A percentile compares a stretch with the other conserved stretches of the same genome.
These are phyloP conservation scores for Microctenopoma steveboyesi DNA, from an alignment of 2,797 vertebrate species.

Conservation along the genomic window DNA sequence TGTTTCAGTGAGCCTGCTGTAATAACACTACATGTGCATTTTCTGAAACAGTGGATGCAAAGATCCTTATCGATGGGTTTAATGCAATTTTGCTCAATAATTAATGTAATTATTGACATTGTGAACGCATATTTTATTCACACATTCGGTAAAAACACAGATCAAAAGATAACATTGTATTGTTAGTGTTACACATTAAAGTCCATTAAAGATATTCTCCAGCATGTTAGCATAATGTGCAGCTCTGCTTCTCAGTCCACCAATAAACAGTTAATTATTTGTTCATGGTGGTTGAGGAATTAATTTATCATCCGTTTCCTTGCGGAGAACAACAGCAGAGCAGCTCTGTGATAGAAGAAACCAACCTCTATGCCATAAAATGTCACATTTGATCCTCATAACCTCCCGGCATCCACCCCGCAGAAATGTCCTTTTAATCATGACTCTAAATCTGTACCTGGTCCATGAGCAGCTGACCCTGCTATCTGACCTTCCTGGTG, in stretches of 20 bases:
- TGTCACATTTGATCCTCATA: conserved; percentile 42
- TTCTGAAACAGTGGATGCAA: no score
- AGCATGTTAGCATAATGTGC: conserved; percentile 24
- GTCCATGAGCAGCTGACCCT: conserved; percentile 58
- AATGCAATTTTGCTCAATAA: not conserved
- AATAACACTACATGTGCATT: no score
- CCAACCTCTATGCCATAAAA: conserved; percentile 36
- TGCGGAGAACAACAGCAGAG: conserved; percentile 30
- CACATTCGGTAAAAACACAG: not conserved
- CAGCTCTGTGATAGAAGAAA: conserved; percentile 23
- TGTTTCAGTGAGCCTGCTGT: no score
- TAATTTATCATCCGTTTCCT: conserved; percentile 44
- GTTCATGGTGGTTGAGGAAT: conserved; percentile 24
- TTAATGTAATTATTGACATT: no score
- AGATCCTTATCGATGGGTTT: no score
- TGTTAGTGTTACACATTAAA: not conserved
- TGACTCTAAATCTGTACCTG: conserved; percentile 61
- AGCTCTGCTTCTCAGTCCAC: conserved; percentile 19
- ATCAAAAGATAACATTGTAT: not conserved
- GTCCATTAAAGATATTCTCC: not conserved
- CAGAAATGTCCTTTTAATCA: conserved; percentile 71
- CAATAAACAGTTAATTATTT: conserved; percentile 50
- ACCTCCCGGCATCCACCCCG: conserved; percentile 45
- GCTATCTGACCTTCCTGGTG: conserved; percentile 59
- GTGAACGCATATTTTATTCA: not conserved